A percentile compares a stretch with the other conserved stretches of the same genome.
These are phyloP conservation scores for Spizaetus ornatus DNA, from an alignment of 2,113 vertebrate genomes.

Conservation along the genomic window DNA sequence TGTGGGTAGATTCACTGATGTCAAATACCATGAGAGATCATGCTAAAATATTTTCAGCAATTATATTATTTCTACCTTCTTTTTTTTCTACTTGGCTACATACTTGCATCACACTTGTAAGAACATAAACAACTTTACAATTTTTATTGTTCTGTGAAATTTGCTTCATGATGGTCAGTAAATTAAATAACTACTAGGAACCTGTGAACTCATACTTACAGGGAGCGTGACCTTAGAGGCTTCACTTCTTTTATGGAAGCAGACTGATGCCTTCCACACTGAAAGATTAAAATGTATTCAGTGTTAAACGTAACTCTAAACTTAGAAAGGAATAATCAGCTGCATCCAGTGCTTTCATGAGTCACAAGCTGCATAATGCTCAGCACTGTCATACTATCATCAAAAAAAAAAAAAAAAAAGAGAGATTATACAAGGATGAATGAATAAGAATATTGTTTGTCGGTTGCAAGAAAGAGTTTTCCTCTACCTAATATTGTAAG, in stretches of 20 bases:
- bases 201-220: background rate
- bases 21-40: background rate
- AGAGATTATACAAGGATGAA: background rate
- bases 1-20: background rate
- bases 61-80: background rate
- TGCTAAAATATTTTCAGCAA: background rate
- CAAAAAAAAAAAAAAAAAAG: background rate
- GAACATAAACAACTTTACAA: background rate
- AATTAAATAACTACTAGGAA: background rate
- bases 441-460: background rate
- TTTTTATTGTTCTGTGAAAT: background rate
- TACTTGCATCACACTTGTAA: background rate
- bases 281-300: background rate
- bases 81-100: background rate
- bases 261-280: background rate
- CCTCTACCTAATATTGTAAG: background rate
- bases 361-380: background rate
- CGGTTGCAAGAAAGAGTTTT: background rate
- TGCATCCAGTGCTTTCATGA: background rate
- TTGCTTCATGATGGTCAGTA: background rate
- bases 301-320: background rate
- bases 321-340: background rate
- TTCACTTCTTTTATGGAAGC: background rate
- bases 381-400: background rate
- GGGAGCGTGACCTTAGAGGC: background rate